Conservation (phyloP, 1,140 invertebrate species). For the Bombus turneri region DNA sequence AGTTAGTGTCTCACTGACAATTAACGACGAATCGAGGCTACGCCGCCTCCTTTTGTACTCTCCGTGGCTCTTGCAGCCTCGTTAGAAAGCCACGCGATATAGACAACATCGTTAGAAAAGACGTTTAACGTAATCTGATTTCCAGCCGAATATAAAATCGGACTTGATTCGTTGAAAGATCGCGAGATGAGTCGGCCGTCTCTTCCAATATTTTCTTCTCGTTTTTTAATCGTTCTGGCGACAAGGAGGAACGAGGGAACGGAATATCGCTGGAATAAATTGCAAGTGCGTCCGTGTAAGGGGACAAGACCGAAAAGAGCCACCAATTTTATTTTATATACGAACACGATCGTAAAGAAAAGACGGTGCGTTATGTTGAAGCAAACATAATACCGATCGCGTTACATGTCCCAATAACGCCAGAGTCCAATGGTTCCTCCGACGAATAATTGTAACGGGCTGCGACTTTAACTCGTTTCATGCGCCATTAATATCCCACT, state of each 20-base stretch:
- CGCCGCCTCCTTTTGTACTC: conserved; percentile 53
- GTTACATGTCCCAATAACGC: conserved; percentile 57
- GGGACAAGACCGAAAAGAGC: background rate
- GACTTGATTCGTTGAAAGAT: background rate
- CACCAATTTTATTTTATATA: background rate
- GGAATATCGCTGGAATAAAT: conserved; percentile 7
- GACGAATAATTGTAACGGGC: conserved; percentile 46
- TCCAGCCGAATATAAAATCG: conserved; percentile 23
- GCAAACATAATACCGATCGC: conserved; percentile 55
- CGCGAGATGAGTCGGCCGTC: background rate
- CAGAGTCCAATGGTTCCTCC: conserved; percentile 27
- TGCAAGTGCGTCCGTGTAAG: background rate
- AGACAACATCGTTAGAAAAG: conserved; percentile 49
- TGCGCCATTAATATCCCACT: background rate
- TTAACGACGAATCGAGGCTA: conserved; percentile 70
- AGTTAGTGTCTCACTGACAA: conserved; percentile 63
- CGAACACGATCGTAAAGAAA: conserved; percentile 8
- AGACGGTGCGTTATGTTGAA: conserved; percentile 32
- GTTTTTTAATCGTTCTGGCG: background rate
- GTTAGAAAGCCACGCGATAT: conserved; percentile 58
- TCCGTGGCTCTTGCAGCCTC: conserved; percentile 42
- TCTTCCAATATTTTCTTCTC: background rate
- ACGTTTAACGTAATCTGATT: conserved; percentile 56
- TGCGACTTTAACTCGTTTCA: background rate
- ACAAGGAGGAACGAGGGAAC: background rate